Evolutionary conservation across 2,888 invertebrate genomes (phyloP).

Genomic region (Choristoneura rosaceana): DNA sequence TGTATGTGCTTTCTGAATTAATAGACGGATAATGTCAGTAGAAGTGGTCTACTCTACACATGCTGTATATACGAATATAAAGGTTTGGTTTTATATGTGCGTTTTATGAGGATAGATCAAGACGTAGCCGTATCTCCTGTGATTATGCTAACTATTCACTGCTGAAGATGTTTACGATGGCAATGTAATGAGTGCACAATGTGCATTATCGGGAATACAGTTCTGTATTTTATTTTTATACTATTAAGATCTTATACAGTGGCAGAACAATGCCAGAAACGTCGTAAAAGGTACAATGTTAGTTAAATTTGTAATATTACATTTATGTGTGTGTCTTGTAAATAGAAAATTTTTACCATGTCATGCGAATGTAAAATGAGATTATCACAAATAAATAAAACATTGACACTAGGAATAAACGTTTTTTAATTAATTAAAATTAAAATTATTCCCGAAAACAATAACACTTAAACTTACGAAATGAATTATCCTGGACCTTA

Average conservation of each 20-base stretch:
- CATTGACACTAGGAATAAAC: constrained; percentile 68
- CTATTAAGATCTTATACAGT: constrained; percentile 70
- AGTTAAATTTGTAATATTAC: constrained; percentile 75
- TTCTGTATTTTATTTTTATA: constrained; percentile 79
- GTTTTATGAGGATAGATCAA: constrained; percentile 11
- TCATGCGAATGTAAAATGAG: constrained; percentile 82
- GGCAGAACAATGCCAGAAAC: constrained; percentile 65
- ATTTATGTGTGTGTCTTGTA: constrained; percentile 75
- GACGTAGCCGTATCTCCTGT: constrained; percentile 11
- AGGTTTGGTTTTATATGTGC: constrained; percentile 26
- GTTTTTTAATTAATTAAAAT: constrained; percentile 44
- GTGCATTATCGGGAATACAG: constrained; percentile 74
- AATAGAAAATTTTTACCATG: constrained; percentile 82
- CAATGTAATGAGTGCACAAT: constrained; percentile 70
- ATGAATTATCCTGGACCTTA: too few species aligned
- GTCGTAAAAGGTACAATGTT: constrained; percentile 79
- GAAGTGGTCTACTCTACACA: constrained; percentile 31
- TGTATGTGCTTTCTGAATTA: constrained; percentile 26
- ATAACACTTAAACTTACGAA: not conserved
- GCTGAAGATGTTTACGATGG: constrained; percentile 57
- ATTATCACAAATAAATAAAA: constrained; percentile 82
- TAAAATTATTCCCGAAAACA: not conserved
- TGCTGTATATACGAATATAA: constrained; percentile 30
- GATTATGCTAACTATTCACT: constrained; percentile 50
- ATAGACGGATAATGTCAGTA: constrained; percentile 36